Percentiles rank a stretch among this genome's conserved stretches.
Evolutionary conservation across 2,888 invertebrate species (phyloP).

Genomic region (Cryptophagus acutangulus): DNA sequence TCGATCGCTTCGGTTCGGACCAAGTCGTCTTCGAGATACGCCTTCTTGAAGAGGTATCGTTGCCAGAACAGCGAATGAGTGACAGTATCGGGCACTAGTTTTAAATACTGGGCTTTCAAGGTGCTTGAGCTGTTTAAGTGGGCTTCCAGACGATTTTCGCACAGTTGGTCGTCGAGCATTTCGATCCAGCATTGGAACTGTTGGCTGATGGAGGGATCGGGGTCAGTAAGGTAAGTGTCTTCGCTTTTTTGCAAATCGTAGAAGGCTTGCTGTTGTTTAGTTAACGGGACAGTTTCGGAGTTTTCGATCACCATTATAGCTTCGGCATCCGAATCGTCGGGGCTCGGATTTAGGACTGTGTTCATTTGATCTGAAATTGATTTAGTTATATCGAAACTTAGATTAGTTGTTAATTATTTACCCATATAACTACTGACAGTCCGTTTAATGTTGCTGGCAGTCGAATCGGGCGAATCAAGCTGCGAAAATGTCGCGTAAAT

Average conservation of each 20-base stretch:
- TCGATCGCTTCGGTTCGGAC: slow-evolving; percentile 62
- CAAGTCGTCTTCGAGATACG: slow-evolving; percentile 69
- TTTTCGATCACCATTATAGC: slow-evolving; percentile 63
- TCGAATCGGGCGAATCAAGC: slow-evolving; percentile 68
- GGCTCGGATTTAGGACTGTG: slow-evolving; percentile 63
- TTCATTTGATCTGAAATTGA: slow-evolving; percentile 59
- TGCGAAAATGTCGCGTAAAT: slow-evolving; percentile 44
- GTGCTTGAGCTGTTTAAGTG: slow-evolving; percentile 55
- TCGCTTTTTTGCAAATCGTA: slow-evolving; percentile 68
- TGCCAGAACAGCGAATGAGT: slow-evolving; percentile 76
- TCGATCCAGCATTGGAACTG: slow-evolving; percentile 59
- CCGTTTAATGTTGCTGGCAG: slow-evolving; percentile 66
- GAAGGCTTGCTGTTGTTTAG: slow-evolving; percentile 60
- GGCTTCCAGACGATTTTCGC: slow-evolving; percentile 57
- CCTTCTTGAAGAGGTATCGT: slow-evolving; percentile 72
- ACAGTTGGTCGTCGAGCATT: slow-evolving; percentile 52
- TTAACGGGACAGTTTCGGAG: slow-evolving; percentile 60
- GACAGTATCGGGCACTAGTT: slow-evolving; percentile 67
- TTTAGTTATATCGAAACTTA: slow-evolving; percentile 8
- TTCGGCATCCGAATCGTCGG: slow-evolving; percentile 66
- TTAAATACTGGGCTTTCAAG: slow-evolving; percentile 48
- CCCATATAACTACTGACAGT: slow-evolving; percentile 67
- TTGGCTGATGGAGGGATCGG: slow-evolving; percentile 52
- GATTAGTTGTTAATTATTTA: slow-evolving; percentile 35
- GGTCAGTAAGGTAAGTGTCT: slow-evolving; percentile 68